Evolutionary conservation across 2,113 vertebrate genomes (phyloP), one percentile per base, ranked within the genome.

Genomic region (Tenebrosternarchus preto): DNA sequence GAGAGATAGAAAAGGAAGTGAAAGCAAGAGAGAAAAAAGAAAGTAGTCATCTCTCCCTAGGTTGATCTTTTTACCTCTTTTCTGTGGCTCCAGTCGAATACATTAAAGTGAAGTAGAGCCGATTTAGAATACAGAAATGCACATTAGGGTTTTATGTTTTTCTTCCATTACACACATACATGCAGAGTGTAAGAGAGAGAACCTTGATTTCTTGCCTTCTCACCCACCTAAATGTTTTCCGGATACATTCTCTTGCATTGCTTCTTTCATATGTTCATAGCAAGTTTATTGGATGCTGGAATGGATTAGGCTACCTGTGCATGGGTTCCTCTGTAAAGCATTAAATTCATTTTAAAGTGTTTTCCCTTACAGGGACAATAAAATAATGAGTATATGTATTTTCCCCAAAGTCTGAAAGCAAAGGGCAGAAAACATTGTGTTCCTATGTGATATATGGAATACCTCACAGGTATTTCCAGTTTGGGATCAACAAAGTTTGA

Each of bases 41-140:
- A 55, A 77, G 22, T 22, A 82, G 79, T 85, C 73, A 82, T 82
- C 24, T 84, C 53, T 84, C 39, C 70, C 71, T 71, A 72, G 80
- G 80, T 86, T 84, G 67, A 57, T 74, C 73, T 84, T 69, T 66
- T 36, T 46, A 20, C 70, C 57, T 75, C 64, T 85, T 57, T 85
- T 75, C 80, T 64, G 79, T 31, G 50, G 50, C 75, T 85, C 24
- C 24, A 73, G 55, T 36, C 73, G 83, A 89, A 87, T 84, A 82
- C 33, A 87, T 87, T 85, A 80, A 83, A 85, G 78, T 55, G 64
- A 88, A 85, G 73, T 83, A 78, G 86, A 87, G 73, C 82, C 83
- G 72, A 59, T 82, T 74, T 83, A 66, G 79, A 74, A 80, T 82
- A 86, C n/a, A n/a, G 39, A 27, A n/a, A 56, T 71, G 36, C 77